Base-by-base conservation (phyloP, 2,888 invertebrate species). In the Baronia brevicornis region DNA sequence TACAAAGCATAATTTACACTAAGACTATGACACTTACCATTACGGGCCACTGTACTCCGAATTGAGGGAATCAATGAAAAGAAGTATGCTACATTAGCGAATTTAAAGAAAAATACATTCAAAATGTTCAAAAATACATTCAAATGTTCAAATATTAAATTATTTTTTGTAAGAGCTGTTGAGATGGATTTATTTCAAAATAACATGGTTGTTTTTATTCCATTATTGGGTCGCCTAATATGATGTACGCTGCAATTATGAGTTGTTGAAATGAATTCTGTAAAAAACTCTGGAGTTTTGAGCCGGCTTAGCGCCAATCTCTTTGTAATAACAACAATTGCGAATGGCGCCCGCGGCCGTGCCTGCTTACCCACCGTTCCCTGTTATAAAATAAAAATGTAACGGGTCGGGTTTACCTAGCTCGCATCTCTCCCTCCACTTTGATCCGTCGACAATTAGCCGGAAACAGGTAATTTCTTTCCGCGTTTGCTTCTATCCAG, bases 311-410 rank as follows among this genome's bases (percentile, higher is more conserved):
- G 61, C 64, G 54, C 63, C 67, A 69, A 72, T 70, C 74, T 80
- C 75, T 77, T 75, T 80, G 78, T 82, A 80, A 82, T 80, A 82
- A 80, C 73, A 82, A 82, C 78, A 79, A 82, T 82, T 82, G 80
- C 69, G 64, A 69, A 71, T 66, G 66, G 52, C 61, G 74, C 80
- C 65, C 60, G 63, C 60, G 72, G 79, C 67, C 36, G 46, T 45
- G 49, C 48, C 59, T 53, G 56, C 44, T 54, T 58, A 54, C 55
- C 58, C 52, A 40, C 59, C 41, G 48, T 41, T 46, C 37, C 41
- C 47, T 46, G 36, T 49, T 53, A 48, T 52, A 60, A 66, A 65
- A 59, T 59, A 60, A 55, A 61, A 65, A 61, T 56, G 64, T 54
- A 61, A 54, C 60, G 50, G 56, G 54, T 51, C 55, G 77, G 79